Evolutionary conservation across 2,888 invertebrate species (phyloP).

Genomic region (Hemithea aestivaria): DNA sequence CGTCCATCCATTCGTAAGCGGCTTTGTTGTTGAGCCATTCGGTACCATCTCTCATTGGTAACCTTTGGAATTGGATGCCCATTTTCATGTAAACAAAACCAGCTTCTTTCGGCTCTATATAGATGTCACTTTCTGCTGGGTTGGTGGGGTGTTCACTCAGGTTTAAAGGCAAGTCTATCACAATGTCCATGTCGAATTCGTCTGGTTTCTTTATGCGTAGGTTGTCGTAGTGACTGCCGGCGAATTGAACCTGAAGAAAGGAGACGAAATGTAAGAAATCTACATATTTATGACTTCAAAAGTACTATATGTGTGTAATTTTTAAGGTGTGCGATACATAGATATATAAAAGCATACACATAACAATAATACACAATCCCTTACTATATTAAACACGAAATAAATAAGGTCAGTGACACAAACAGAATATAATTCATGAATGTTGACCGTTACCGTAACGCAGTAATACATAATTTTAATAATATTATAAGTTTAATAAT

Average conservation of each 20-base stretch:
- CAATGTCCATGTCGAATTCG: conserved; percentile 80
- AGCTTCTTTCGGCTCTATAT: conserved; percentile 51
- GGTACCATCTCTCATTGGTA: conserved; percentile 40
- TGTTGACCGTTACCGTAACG: no score
- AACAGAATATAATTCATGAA: no score
- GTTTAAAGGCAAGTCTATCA: conserved; percentile 70
- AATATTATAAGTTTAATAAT: no score
- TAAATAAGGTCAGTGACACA: no score
- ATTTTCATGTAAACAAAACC: conserved; percentile 68
- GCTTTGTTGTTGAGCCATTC: conserved; percentile 52
- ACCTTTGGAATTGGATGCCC: conserved; percentile 49
- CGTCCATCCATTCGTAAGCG: conserved; percentile 59
- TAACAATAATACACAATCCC: no score
- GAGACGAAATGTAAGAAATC: no score
- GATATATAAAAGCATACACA: no score
- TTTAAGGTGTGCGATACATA: no score
- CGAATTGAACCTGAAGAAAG: conserved; percentile 60
- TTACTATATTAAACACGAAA: no score
- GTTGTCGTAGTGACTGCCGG: conserved; percentile 80
- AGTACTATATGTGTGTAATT: no score
- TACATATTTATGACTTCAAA: no score
- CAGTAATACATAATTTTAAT: no score
- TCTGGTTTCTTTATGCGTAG: conserved; percentile 77
- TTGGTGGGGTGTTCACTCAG: conserved; percentile 33
- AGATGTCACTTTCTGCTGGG: conserved; percentile 50